Percentiles rank a stretch among this genome's conserved stretches.
Evolutionary conservation across 2,797 vertebrate genomes (phyloP).

Genomic region (Microctenopoma lineatum): DNA sequence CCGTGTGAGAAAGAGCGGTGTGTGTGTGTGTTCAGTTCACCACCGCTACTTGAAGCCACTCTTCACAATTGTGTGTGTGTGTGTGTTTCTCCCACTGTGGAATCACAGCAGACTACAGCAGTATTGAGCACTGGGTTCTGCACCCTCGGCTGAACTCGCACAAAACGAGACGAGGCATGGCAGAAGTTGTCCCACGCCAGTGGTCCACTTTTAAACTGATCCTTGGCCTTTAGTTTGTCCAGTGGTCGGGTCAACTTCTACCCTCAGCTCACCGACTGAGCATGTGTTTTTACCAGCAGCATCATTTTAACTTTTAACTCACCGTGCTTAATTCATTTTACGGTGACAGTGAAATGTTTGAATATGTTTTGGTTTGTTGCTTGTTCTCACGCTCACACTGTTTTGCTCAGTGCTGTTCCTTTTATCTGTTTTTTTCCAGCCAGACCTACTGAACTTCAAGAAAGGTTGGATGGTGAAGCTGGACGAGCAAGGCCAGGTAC

Average conservation of each 20-base stretch:
- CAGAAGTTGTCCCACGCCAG: slow-evolving; percentile 59
- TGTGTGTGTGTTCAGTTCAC: slow-evolving; percentile 30
- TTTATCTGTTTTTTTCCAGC: slow-evolving; percentile 65
- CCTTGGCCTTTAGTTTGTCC: slow-evolving; percentile 2
- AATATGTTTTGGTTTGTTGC: slow-evolving; percentile 30
- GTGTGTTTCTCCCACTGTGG: slow-evolving; percentile 57
- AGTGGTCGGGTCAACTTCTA: slow-evolving; percentile 62
- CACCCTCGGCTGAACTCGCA: slow-evolving; percentile 36
- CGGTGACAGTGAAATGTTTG: slow-evolving; percentile 4
- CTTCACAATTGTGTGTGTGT: slow-evolving; percentile 39
- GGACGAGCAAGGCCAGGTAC: slow-evolving; percentile 84
- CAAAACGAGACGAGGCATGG: slow-evolving; percentile 9
- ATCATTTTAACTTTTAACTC: background rate
- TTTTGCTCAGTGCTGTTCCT: background rate
- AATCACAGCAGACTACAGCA: slow-evolving; percentile 46
- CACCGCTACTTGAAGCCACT: slow-evolving; percentile 66
- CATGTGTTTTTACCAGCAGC: slow-evolving; percentile 51
- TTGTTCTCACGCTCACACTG: background rate
- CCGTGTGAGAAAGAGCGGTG: slow-evolving; percentile 8
- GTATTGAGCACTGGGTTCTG: slow-evolving; percentile 45
- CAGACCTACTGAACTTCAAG: slow-evolving; percentile 88
- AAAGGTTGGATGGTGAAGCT: slow-evolving; percentile 90
- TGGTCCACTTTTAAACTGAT: slow-evolving; percentile 22
- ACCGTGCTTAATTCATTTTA: slow-evolving; percentile 2
- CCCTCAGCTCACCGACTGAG: slow-evolving; percentile 47